These are phyloP conservation scores for Cyprinodon variegatus DNA, from an alignment of 2,113 vertebrate species.

Conservation along the genomic window DNA sequence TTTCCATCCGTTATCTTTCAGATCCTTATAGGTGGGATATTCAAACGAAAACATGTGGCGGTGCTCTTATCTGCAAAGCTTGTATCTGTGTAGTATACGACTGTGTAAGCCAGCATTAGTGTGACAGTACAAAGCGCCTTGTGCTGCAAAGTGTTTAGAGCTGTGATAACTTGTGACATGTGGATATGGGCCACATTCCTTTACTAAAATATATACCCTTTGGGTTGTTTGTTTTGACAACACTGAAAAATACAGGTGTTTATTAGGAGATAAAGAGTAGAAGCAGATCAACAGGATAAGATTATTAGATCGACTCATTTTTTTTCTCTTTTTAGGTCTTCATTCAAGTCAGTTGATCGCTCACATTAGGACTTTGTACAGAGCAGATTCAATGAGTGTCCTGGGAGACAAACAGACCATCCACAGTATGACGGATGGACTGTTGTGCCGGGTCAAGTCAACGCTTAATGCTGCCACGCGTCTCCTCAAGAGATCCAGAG, in stretches of 20 bases:
- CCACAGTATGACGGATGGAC: slow-evolving; percentile 12
- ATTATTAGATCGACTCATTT: slow-evolving; percentile 52
- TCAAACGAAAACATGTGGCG: slow-evolving; percentile 16
- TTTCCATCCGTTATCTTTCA: slow-evolving; percentile 37
- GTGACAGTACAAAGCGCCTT: slow-evolving; percentile 16
- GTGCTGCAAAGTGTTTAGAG: slow-evolving; percentile 10
- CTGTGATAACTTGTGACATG: slow-evolving; percentile 14
- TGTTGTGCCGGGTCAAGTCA: slow-evolving; percentile 9
- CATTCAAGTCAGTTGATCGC: slow-evolving; percentile 36
- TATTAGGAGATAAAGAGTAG: slow-evolving; percentile 3
- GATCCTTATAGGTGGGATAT: slow-evolving; percentile 21
- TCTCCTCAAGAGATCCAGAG: slow-evolving; percentile 28
- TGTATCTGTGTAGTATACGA: not conserved
- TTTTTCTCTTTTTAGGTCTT: slow-evolving; percentile 29
- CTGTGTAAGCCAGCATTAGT: slow-evolving; percentile 10
- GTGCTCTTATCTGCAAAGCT: not conserved
- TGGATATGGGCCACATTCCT: slow-evolving; percentile 24
- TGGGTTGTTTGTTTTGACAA: slow-evolving; percentile 21
- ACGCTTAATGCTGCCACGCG: slow-evolving; percentile 28
- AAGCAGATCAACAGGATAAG: not conserved
- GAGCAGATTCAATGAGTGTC: slow-evolving; percentile 16
- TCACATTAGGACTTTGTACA: slow-evolving; percentile 60
- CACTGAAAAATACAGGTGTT: slow-evolving; percentile 6
- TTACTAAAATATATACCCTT: slow-evolving; percentile 18
- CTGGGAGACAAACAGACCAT: not conserved